Percentiles rank a stretch among this genome's conserved stretches.
Evolutionary conservation across 2,888 invertebrate species (phyloP).

Genomic region (Drosophila lutescens): DNA sequence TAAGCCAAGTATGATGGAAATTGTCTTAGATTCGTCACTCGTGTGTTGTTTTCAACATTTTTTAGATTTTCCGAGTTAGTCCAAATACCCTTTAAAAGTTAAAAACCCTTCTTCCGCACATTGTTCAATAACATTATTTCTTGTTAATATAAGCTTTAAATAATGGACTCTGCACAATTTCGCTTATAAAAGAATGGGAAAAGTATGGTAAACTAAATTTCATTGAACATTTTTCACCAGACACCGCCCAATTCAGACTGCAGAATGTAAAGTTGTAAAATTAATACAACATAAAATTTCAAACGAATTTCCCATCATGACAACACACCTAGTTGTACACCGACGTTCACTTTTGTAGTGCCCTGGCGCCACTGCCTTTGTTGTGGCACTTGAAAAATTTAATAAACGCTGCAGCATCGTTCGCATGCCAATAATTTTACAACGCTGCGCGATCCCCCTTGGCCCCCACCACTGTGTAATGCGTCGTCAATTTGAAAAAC

Average conservation of each 20-base stretch:
- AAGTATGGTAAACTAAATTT: not conserved
- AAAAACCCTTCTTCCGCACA: too few species aligned
- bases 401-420: slow-evolving; percentile 78
- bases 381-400: slow-evolving; percentile 76
- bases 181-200: not conserved
- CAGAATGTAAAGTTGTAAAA: slow-evolving; percentile 70
- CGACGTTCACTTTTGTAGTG: slow-evolving; percentile 5
- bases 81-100: too few species aligned
- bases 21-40: too few species aligned
- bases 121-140: not conserved
- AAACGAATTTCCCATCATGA: slow-evolving; percentile 41
- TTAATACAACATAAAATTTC: slow-evolving; percentile 70
- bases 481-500: slow-evolving; percentile 72
- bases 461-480: slow-evolving; percentile 18
- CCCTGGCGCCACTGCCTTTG: slow-evolving; percentile 2
- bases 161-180: not conserved
- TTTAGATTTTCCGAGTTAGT: too few species aligned
- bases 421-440: slow-evolving; percentile 77
- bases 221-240: not conserved
- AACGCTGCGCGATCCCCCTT: slow-evolving; percentile 13
- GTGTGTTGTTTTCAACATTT: too few species aligned
- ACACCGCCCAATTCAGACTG: slow-evolving; percentile 2
- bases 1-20: too few species aligned
- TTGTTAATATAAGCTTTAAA: not conserved
- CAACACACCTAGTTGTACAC: slow-evolving; percentile 16